Base-by-base conservation (phyloP, 2,113 vertebrate species). In the Lagopus leucura region DNA sequence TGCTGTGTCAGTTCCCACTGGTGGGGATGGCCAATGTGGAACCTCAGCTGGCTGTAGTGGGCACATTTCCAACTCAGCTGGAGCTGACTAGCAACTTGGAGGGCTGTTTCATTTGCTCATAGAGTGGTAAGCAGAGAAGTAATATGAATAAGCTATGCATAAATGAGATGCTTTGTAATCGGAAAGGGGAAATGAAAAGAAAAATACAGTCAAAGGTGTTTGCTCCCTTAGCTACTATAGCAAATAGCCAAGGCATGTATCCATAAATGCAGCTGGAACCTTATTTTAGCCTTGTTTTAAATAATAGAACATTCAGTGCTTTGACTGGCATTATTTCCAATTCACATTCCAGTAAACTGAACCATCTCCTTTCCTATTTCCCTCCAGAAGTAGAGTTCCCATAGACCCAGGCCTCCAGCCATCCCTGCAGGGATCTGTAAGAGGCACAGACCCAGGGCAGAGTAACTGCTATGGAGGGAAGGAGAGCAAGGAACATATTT, bases 151-250 rank as follows among this genome's bases (percentile, higher is more conserved):
- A 94, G 48, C 69, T 36, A 8, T 1, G 75, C 75, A n/a, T 48
- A 92, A 82, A 79, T 61, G 63, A 78, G 54, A 77, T 48, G 74
- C 50, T 60, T 64, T 92, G 81, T 80, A 93, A 87, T 60, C 55
- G 77, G 89, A 92, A 91, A 82, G 75, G 75, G 89, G 89, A 86
- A 85, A 57, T 63, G 67, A 76, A 92, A 92, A 43, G 60, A 78
- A 70, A 42, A 76, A 85, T 70, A 47, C 32, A 13, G 54, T 79
- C 74, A 61, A 76, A 93, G 91, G 84, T 91, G 91, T 50, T 69
- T 34, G 81, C 28, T 79, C 58, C 71, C 72, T 66, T 55, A 55
- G 87, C 91, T 89, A 64, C 87, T 64, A 58, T 55, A 85, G 78
- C 72, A 50, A 93, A 91, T 9, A 71, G 58, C 77, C 89, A 89